These are phyloP conservation scores for Stichodactyla helianthus DNA, from an alignment of 64 coral and sea anemone genomes.

Conservation along the genomic window DNA sequence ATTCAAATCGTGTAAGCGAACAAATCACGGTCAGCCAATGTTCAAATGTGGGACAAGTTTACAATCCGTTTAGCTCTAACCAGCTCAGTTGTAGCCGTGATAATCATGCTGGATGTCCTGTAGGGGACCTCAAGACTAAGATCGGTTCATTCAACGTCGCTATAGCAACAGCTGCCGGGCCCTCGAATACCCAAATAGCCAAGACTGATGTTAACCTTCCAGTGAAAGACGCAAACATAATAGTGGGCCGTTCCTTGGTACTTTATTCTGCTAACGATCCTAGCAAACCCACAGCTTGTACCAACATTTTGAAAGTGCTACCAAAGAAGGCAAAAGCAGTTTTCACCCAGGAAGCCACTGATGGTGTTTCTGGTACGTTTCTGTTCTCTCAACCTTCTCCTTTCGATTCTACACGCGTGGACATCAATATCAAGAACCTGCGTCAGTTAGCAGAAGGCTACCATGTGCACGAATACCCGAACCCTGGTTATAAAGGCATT, in stretches of 20 bases:
- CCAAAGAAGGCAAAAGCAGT: constrained; percentile 46
- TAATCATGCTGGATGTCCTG: constrained; percentile 32
- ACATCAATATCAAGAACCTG: constrained; percentile 52
- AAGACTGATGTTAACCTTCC: constrained; percentile 69
- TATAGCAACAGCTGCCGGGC: constrained; percentile 17
- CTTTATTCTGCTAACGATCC: constrained; percentile 31
- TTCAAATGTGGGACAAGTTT: constrained; percentile 3
- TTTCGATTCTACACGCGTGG: constrained; percentile 53
- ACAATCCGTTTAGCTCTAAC: constrained; percentile 33
- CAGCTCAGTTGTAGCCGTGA: constrained; percentile 26
- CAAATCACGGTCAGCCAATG: constrained; percentile 38
- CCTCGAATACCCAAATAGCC: constrained; percentile 19
- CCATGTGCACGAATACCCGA: constrained; percentile 78
- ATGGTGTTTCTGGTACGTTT: constrained; percentile 51
- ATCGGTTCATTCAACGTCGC: constrained; percentile 19
- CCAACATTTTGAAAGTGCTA: constrained; percentile 51
- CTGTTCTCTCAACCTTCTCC: constrained; percentile 67
- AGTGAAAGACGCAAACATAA: constrained; percentile 30
- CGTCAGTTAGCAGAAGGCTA: constrained; percentile 48
- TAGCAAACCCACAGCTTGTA: constrained; percentile 48
- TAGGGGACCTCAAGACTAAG: constrained; percentile 60
- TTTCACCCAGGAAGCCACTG: constrained; percentile 43
- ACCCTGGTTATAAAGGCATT: constrained; percentile 45
- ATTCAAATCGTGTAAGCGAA: constrained; percentile 19
- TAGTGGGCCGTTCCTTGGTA: constrained; percentile 56